phyloP scores from a whole-genome alignment of 2,888 invertebrate species.

The Hesperia comma region DNA sequence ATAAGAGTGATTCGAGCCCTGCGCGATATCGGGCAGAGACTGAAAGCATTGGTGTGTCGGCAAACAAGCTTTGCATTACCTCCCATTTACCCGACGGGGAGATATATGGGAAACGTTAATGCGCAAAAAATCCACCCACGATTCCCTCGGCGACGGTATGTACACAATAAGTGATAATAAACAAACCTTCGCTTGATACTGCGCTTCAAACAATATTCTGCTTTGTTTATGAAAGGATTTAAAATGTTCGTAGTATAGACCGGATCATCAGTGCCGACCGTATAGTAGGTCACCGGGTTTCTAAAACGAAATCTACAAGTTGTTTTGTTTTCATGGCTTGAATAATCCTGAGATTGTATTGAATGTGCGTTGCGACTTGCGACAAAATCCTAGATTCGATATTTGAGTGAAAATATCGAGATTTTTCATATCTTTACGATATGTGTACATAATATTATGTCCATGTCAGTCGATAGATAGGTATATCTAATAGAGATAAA shows the following conservation, averaged over 20 bases:
- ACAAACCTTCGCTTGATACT: background rate
- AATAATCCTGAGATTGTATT: no score
- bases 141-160: slow-evolving; percentile 3
- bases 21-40: slow-evolving; percentile 39
- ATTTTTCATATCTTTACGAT: no score
- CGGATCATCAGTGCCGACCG: no score
- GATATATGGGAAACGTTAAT: slow-evolving; percentile 43
- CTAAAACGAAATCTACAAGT: no score
- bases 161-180: slow-evolving; percentile 11
- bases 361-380: no score
- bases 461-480: no score
- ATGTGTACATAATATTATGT: no score
- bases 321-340: no score
- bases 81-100: slow-evolving; percentile 41
- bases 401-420: no score
- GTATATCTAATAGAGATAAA: no score
- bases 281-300: no score
- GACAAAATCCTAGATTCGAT: no score
- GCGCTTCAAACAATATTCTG: slow-evolving; percentile 8
- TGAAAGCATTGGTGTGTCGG: slow-evolving; percentile 65
- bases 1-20: slow-evolving; percentile 46
- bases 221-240: slow-evolving; percentile 19
- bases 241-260: background rate
- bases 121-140: slow-evolving; percentile 38
- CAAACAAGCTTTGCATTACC: slow-evolving; percentile 65